Conservation (phyloP, 2,888 invertebrate species). For the Notodonta ziczac region DNA sequence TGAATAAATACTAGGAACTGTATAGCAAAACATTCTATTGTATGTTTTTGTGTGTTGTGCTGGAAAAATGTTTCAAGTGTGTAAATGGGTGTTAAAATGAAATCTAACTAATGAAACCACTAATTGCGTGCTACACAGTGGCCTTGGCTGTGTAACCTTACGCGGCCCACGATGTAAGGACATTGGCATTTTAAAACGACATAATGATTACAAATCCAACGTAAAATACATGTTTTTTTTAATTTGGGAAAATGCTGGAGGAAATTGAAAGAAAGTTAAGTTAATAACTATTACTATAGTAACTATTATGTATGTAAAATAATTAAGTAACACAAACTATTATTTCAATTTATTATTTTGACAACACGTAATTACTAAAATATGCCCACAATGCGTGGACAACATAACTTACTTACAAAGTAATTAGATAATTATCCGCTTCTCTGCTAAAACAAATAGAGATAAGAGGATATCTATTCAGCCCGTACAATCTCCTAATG, state of each 20-base stretch:
- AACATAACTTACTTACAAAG: too few species aligned
- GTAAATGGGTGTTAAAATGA: conserved; percentile 43
- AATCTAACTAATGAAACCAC: conserved; percentile 62
- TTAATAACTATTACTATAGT: neutral
- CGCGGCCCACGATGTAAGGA: conserved; percentile 50
- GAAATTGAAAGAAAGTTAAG: neutral
- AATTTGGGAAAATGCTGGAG: neutral
- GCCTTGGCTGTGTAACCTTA: conserved; percentile 64
- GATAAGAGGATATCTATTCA: conserved; percentile 2
- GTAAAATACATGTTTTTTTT: neutral
- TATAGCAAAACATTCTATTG: neutral
- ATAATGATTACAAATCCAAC: conserved; percentile 1
- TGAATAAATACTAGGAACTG: conserved; percentile 1
- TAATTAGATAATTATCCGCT: neutral
- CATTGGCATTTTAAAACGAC: conserved; percentile 51
- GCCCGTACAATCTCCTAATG: neutral
- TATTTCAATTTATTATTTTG: too few species aligned
- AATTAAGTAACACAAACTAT: too few species aligned
- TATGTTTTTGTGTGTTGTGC: conserved; percentile 9
- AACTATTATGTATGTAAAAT: too few species aligned
- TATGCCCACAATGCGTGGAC: too few species aligned
- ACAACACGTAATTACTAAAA: too few species aligned
- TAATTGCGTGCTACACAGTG: conserved; percentile 61
- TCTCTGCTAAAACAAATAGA: neutral
- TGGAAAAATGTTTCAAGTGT: conserved; percentile 23